Percentiles rank a stretch among this genome's conserved stretches.
These are phyloP conservation scores for Ctena decussata DNA, from an alignment of 2,888 invertebrate species.

Conservation along the genomic window DNA sequence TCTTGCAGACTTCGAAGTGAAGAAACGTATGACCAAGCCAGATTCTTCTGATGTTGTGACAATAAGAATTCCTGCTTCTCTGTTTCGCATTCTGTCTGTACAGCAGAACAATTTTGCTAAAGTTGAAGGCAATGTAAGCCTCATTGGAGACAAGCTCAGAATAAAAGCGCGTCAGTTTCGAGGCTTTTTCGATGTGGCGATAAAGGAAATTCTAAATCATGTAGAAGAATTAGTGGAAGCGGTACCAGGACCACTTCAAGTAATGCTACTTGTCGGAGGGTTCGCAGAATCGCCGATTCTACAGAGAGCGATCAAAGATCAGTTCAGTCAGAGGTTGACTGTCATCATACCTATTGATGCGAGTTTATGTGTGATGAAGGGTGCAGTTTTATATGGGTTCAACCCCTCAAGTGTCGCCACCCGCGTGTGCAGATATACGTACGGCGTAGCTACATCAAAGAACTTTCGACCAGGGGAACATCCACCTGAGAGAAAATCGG, in stretches of 20 bases:
- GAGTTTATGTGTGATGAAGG: constrained; percentile 36
- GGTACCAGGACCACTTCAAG: background rate
- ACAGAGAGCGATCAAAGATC: constrained; percentile 13
- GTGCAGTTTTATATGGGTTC: constrained; percentile 38
- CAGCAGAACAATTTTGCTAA: too few species aligned
- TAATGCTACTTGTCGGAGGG: constrained; percentile 35
- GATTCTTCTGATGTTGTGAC: background rate
- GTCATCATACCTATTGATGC: constrained; percentile 28
- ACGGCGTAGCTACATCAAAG: constrained; percentile 16
- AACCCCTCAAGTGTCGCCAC: constrained; percentile 12
- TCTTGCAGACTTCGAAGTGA: constrained; percentile 28
- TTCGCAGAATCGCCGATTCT: constrained; percentile 6
- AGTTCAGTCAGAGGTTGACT: background rate
- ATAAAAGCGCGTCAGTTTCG: background rate
- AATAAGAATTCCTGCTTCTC: constrained; percentile 3
- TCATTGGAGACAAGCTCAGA: background rate
- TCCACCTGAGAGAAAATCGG: constrained; percentile 4
- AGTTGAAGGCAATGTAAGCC: background rate
- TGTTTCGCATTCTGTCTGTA: background rate
- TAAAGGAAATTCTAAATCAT: constrained; percentile 5
- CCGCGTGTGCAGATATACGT: constrained; percentile 22
- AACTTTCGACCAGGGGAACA: background rate
- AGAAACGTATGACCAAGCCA: constrained; percentile 13
- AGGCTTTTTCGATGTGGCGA: constrained; percentile 10
- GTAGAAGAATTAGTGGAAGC: constrained; percentile 6